Evolutionary conservation across 2,888 invertebrate genomes (phyloP), one percentile per base, ranked within the genome.

Genomic region (Conus canariensis): DNA sequence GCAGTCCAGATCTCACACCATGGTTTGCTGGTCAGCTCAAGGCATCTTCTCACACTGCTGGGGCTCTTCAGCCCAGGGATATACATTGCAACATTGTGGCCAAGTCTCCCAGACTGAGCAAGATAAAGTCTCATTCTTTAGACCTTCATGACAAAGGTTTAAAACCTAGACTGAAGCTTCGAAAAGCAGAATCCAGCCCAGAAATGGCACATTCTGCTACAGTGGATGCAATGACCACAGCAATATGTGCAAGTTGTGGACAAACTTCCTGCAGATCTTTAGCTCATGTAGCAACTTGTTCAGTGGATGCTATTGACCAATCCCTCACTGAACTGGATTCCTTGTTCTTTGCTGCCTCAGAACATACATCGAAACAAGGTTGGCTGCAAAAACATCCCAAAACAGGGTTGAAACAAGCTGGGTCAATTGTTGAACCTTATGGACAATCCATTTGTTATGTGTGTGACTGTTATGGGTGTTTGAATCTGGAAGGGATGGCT

Each of bases 281-380:
- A 85, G 60, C 58, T 14, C 12, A 6, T 58, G 56, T 5, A n/a
- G 5, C 12, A 10, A 7, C 19, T 60, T 60, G 60, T 25, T 86
- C 86, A 25, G 25, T 19, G 16, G 67, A 45, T 60, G 59, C 19
- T 4, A 25, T 8, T 45, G 67, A 16, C 12, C 67, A 60, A 19
- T 19, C 16, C 30, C 30, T 25, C 45, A 19, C 45, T n/a, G 30
- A 60, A 19, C 67, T 59, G 45, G 45, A 19, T 25, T 85, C 85
- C 25, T 25, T 56, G 56, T 59, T 60, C 60, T 60, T 10, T 22
- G 30, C 83, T n/a, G 58, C 83, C 83, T n/a, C 83, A 80, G 77
- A 30, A 8, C 12, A 58, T 60, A 85, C 85, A 85, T 85, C 85
- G 60, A 86, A 86, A 67, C 86, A 86, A 30, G 67, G 86, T 86